Base-by-base conservation (phyloP, 1,140 invertebrate species). In the Leptopilina boulardi region DNA sequence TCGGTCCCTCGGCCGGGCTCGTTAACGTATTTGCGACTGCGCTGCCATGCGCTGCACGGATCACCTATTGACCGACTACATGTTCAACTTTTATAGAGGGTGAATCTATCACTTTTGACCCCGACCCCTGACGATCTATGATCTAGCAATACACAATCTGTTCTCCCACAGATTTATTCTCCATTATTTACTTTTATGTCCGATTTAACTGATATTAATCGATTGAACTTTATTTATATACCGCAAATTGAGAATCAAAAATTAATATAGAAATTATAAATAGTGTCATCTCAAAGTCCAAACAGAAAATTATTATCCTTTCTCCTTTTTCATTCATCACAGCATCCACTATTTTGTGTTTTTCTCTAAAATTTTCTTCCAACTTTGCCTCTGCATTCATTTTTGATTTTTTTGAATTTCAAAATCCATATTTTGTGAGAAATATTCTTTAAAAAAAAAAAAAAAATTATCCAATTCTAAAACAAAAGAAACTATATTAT, bases 31-130 rank as follows among this genome's bases (percentile, higher is more conserved):
- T 76, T 82, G 89, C 89, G 89, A 85, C 89, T 89, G 89, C 89
- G 89, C 89, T 80, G 75, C 84, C 85, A 88, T 89, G 89, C 89
- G 89, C 89, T 80, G 75, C 84, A 73, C 76, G 78, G 73, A 83
- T 87, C 84, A 89, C 86, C 89, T 90, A 90, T 90, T 89, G 89
- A 90, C 88, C 89, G 88, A 88, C 80, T 87, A 87, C 78, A 80
- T 77, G 82, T 81, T 77, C 71, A 41, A 70, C 75, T 77, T 34
- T 78, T 84, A 80, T 80, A 70, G 77, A 80, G 59, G 59, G 59
- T 66, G 59, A 66, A 30, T 30, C 59, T 66, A 66, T 66, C 59
- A 66, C 59, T 66, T 66, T 30, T 66, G 59, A 66, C 59, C 59
- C 59, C 59, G 59, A 66, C 59, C 59, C 26, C 15, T 30, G 59